phyloP scores from a whole-genome alignment of 2,888 invertebrate genomes.

The Tuta absoluta region DNA sequence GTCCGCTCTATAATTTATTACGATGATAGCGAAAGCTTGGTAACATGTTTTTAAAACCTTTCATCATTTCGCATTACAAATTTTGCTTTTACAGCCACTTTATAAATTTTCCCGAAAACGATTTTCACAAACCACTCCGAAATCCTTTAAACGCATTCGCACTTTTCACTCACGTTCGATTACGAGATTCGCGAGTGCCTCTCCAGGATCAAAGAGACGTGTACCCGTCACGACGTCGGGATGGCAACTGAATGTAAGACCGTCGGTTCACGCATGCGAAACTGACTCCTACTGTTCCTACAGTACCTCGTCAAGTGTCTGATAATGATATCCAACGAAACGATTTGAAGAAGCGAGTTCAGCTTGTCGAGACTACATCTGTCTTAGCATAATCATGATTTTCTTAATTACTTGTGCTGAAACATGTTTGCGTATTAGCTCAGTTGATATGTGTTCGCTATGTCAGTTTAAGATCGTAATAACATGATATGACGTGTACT shows the following conservation, averaged over 20 bases:
- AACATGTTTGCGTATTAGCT: too few species aligned
- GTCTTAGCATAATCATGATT: background rate
- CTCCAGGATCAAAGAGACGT: conserved; percentile 48
- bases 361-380: background rate
- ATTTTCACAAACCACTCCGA: conserved; percentile 1
- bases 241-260: conserved; percentile 64
- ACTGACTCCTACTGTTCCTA: conserved; percentile 45
- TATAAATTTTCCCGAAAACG: background rate
- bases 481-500: too few species aligned
- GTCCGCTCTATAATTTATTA: background rate
- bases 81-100: background rate
- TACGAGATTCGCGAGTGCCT: conserved; percentile 44
- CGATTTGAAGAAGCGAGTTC: conserved; percentile 42
- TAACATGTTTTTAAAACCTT: too few species aligned
- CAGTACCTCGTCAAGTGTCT: conserved; percentile 54
- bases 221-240: conserved; percentile 49
- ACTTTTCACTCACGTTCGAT: conserved; percentile 28
- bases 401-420: background rate
- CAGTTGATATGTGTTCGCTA: too few species aligned
- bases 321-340: conserved; percentile 68
- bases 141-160: conserved; percentile 8
- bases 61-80: background rate
- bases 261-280: conserved; percentile 73
- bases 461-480: too few species aligned
- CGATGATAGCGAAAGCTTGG: too few species aligned